Evolutionary conservation across 2,888 invertebrate species (phyloP).

Genomic region (Leucozona laternaria): DNA sequence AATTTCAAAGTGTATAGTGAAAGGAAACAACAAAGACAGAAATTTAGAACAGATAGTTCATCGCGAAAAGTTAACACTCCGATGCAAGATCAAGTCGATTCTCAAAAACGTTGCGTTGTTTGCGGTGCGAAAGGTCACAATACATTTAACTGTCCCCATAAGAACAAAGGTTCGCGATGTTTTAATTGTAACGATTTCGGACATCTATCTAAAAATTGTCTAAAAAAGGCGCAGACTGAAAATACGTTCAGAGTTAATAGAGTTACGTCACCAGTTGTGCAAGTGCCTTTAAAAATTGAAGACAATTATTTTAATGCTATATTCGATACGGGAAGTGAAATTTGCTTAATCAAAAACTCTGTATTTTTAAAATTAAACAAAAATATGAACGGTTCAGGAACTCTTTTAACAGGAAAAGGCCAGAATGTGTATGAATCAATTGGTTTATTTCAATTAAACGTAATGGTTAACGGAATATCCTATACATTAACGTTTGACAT

Average conservation of each 20-base stretch:
- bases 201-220: too few species aligned
- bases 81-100: too few species aligned
- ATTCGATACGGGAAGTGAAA: neutral
- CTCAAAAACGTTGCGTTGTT: too few species aligned
- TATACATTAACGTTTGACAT: neutral
- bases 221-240: neutral
- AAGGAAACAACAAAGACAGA: too few species aligned
- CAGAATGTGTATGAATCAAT: neutral
- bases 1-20: too few species aligned
- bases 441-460: neutral
- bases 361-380: neutral
- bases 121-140: too few species aligned
- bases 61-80: too few species aligned
- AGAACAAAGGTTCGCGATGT: too few species aligned
- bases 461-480: neutral
- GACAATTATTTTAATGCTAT: neutral
- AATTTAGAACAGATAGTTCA: too few species aligned
- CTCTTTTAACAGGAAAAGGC: neutral
- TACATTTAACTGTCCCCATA: too few species aligned
- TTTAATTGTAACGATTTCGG: too few species aligned
- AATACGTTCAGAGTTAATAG: neutral
- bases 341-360: neutral
- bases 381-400: neutral
- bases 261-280: neutral
- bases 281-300: neutral